Evolutionary conservation across 2,797 vertebrate species (phyloP).

Genomic region (Loriculus beryllinus): DNA sequence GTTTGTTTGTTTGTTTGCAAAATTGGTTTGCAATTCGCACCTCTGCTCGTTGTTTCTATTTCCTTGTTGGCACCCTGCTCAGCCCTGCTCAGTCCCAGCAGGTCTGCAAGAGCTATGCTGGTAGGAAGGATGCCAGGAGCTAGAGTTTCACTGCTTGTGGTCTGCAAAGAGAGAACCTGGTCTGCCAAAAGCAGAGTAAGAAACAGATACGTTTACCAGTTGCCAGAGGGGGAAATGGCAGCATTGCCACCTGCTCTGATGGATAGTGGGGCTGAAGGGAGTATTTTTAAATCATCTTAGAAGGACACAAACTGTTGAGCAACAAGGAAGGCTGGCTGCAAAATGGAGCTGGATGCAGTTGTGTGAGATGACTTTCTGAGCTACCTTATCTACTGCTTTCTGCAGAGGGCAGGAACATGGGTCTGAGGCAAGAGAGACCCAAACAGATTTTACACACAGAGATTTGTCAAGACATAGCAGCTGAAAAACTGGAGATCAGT

Average conservation of each 20-base stretch:
- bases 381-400: not conserved
- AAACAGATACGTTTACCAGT: not conserved
- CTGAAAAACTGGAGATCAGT: not conserved
- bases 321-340: not conserved
- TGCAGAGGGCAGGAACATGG: not conserved
- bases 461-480: not conserved
- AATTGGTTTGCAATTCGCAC: not conserved
- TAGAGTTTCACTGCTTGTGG: constrained; percentile 6
- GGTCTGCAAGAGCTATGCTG: not conserved
- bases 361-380: not conserved
- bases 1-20: not conserved
- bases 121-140: not conserved
- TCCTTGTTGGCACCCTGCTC: not conserved
- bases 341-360: not conserved
- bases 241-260: not conserved
- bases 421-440: not conserved
- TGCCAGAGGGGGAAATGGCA: not conserved
- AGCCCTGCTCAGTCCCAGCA: not conserved
- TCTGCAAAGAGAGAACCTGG: not conserved
- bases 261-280: not conserved
- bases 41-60: not conserved
- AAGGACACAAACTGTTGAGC: not conserved
- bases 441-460: not conserved
- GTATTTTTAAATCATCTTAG: not conserved
- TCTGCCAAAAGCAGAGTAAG: not conserved